Base-by-base conservation (phyloP, 2,888 invertebrate genomes). In the Eristalis pertinax region DNA sequence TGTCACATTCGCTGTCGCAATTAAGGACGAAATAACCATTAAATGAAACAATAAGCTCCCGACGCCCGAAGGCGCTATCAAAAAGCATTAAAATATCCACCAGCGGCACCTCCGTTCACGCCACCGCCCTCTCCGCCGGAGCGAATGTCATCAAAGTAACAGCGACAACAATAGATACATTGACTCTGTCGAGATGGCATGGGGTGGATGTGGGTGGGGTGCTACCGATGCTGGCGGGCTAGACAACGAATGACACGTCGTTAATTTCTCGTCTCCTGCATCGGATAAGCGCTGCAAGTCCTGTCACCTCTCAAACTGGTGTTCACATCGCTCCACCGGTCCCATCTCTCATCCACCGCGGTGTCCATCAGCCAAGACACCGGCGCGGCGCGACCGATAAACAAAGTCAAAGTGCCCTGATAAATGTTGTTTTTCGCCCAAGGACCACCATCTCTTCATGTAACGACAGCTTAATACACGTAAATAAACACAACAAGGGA, bases 221-320 rank as follows among this genome's bases (percentile, higher is more conserved):
- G n/a, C n/a, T n/a, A n/a, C n/a, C n/a, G n/a, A n/a, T n/a, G 95
- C 95, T 13, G 95, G 94, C 89, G 95, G 91, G 89, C 95, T 95
- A 22, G 95, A 95, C 89, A 95, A 92, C 89, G 95, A 95, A 91
- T 95, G 95, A 91, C 95, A 95, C 22, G 95, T 94, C 32, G 95
- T 95, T 90, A 95, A 92, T 82, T 94, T 93, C 22, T 38, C 22
- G 26, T 19, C 35, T 93, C 90, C 90, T 95, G 95, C 84, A 94
- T 93, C 35, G 95, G 95, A 93, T 95, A 95, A 95, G 92, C 68
- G 84, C 95, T 92, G 90, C 95, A 95, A 89, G 95, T 24, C 26
- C 11, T 50, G 19, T 50, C 50, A 50, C 50, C 50, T 50, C 50
- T 95, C 90, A 43, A 43, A 43, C n/a, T 4, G 19, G 19, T 10